These are phyloP conservation scores for Actenoides hombroni DNA, from an alignment of 2,113 vertebrate genomes.

Conservation along the genomic window DNA sequence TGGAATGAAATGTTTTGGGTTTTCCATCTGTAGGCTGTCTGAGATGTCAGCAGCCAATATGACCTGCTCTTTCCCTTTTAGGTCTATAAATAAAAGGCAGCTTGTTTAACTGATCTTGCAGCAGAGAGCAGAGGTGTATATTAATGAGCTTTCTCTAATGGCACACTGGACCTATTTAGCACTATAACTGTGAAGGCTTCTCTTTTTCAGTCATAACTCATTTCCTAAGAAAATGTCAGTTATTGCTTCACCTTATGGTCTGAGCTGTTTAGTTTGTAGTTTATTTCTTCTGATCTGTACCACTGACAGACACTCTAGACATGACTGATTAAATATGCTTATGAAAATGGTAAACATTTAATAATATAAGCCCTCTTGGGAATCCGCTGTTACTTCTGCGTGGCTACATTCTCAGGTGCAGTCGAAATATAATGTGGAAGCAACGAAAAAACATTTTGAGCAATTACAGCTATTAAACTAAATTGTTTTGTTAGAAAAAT, in stretches of 20 bases:
- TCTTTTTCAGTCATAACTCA: conserved; percentile 84
- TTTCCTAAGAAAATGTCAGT: conserved; percentile 84
- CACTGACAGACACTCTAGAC: conserved; percentile 76
- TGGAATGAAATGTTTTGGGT: conserved; percentile 72
- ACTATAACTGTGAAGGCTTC: conserved; percentile 68
- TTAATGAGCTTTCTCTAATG: conserved; percentile 75
- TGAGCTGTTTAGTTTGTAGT: conserved; percentile 64
- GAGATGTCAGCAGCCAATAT: conserved; percentile 74
- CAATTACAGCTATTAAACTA: conserved; percentile 53
- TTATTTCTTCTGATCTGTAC: conserved; percentile 79
- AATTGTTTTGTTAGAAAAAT: conserved; percentile 40
- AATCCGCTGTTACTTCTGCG: not conserved
- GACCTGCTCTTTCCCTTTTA: conserved; percentile 69
- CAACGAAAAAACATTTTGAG: conserved; percentile 41
- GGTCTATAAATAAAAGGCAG: conserved; percentile 74
- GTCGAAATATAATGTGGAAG: conserved; percentile 17
- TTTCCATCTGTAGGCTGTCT: conserved; percentile 79
- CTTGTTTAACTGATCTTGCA: conserved; percentile 79
- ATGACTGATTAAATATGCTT: conserved; percentile 49
- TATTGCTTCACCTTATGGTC: conserved; percentile 52
- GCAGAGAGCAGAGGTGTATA: conserved; percentile 70
- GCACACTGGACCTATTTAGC: conserved; percentile 84
- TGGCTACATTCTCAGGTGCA: conserved; percentile 51
- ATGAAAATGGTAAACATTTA: conserved; percentile 51
- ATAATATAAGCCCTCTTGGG: conserved; percentile 49